Percentiles rank a stretch among this genome's conserved stretches.
These are phyloP conservation scores for Micropterix aruncella DNA, from an alignment of 2,888 invertebrate genomes.

Conservation along the genomic window DNA sequence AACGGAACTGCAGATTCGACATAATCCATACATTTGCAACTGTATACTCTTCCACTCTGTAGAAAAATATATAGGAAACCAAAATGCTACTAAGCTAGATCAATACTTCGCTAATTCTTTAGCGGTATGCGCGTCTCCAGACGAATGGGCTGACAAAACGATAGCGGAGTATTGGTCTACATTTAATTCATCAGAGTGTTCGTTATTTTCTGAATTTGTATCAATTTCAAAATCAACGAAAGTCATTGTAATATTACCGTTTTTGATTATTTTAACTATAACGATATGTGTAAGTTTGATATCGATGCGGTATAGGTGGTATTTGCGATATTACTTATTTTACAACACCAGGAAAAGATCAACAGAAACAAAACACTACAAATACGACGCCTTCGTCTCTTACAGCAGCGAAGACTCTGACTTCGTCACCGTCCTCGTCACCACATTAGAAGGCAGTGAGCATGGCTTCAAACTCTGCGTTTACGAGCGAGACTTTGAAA, in stretches of 20 bases:
- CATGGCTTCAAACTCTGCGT: constrained; percentile 50
- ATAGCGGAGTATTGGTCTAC: constrained; percentile 29
- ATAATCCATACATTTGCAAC: constrained; percentile 41
- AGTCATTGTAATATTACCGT: neutral
- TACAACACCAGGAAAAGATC: constrained; percentile 26
- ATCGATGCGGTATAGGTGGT: constrained; percentile 30
- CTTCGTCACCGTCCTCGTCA: constrained; percentile 44
- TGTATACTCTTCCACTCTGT: constrained; percentile 32
- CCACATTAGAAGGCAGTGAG: constrained; percentile 41
- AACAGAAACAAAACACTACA: constrained; percentile 19
- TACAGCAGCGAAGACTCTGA: constrained; percentile 45
- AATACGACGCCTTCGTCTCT: constrained; percentile 46
- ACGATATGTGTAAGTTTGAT: constrained; percentile 19
- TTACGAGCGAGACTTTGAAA: constrained; percentile 53
- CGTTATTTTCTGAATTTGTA: neutral
- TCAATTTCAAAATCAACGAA: neutral
- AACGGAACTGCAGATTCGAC: constrained; percentile 28
- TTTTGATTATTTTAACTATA: constrained; percentile 16
- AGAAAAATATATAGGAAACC: constrained; percentile 27
- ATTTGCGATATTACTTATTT: constrained; percentile 40
- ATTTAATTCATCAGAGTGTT: constrained; percentile 16
- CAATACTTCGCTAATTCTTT: constrained; percentile 23
- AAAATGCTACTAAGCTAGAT: constrained; percentile 22
- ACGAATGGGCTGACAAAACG: constrained; percentile 28
- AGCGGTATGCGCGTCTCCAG: constrained; percentile 30